phyloP scores from a whole-genome alignment of 2,113 vertebrate genomes.

The Tychaedon coryphoeus region DNA sequence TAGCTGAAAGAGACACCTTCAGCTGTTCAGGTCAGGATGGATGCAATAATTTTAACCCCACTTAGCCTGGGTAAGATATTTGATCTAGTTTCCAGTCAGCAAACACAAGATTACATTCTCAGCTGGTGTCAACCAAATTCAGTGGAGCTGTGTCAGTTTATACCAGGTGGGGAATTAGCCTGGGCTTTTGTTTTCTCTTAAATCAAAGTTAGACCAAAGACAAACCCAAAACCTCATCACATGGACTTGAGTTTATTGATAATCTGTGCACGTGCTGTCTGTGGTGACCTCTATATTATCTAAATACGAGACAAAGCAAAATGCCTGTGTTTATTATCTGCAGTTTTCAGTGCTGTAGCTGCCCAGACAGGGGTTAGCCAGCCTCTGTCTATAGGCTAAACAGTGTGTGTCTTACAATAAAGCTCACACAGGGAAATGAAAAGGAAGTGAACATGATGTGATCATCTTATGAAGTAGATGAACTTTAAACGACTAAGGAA shows the following conservation, averaged over 20 bases:
- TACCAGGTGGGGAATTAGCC: neutral
- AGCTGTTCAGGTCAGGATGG: conserved; percentile 6
- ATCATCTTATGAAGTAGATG: neutral
- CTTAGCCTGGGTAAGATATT: neutral
- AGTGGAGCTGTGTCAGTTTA: neutral
- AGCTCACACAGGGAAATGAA: neutral
- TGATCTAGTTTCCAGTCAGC: neutral
- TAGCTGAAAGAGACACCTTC: conserved; percentile 4
- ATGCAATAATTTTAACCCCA: neutral
- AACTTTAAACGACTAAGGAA: neutral
- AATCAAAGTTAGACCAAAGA: neutral
- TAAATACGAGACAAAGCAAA: neutral
- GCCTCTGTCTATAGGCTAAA: conserved; percentile 4
- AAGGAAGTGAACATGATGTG: neutral
- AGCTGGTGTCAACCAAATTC: neutral
- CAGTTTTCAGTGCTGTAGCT: neutral
- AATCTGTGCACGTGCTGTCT: neutral
- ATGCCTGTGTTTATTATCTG: neutral
- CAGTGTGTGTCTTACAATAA: neutral
- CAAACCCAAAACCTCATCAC: neutral
- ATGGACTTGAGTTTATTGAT: neutral
- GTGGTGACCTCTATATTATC: neutral
- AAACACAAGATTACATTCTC: neutral
- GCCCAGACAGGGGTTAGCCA: neutral
- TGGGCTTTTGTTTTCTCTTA: conserved; percentile 23